phyloP scores from a whole-genome alignment of 2,888 invertebrate species.

The Acronicta leporina region DNA sequence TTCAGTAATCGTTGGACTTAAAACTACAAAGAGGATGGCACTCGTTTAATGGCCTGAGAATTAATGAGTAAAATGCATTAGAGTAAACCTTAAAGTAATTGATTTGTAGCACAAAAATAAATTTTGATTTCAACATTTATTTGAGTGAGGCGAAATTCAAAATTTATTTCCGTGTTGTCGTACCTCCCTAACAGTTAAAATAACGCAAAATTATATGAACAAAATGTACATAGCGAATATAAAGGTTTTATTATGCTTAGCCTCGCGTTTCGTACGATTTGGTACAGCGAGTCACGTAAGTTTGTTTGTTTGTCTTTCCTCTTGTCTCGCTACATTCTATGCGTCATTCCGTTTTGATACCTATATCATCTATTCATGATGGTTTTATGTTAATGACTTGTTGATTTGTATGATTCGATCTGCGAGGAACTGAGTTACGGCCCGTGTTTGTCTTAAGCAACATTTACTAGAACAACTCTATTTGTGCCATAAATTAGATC shows the following conservation, averaged over 20 bases:
- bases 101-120: slow-evolving; percentile 48
- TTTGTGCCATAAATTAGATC: slow-evolving; percentile 7
- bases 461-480: slow-evolving; percentile 34
- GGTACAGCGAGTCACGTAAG: slow-evolving; percentile 87
- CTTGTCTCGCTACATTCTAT: slow-evolving; percentile 75
- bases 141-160: slow-evolving; percentile 56
- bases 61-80: slow-evolving; percentile 88
- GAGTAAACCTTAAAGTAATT: slow-evolving; percentile 79
- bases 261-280: slow-evolving; percentile 83
- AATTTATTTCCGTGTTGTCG: slow-evolving; percentile 46
- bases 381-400: slow-evolving; percentile 74
- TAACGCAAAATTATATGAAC: slow-evolving; percentile 74
- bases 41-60: slow-evolving; percentile 88
- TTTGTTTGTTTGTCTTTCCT: slow-evolving; percentile 77
- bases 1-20: slow-evolving; percentile 79
- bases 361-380: slow-evolving; percentile 79
- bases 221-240: slow-evolving; percentile 67
- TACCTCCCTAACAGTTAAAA: slow-evolving; percentile 50
- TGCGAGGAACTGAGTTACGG: slow-evolving; percentile 74
- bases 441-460: slow-evolving; percentile 20
- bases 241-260: slow-evolving; percentile 79
- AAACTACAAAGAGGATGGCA: slow-evolving; percentile 87
- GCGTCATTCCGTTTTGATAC: slow-evolving; percentile 70
- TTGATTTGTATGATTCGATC: slow-evolving; percentile 70
- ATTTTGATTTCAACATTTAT: slow-evolving; percentile 32